phyloP scores from a whole-genome alignment of 2,888 invertebrate species.

The Leptura quadrifasciata region DNA sequence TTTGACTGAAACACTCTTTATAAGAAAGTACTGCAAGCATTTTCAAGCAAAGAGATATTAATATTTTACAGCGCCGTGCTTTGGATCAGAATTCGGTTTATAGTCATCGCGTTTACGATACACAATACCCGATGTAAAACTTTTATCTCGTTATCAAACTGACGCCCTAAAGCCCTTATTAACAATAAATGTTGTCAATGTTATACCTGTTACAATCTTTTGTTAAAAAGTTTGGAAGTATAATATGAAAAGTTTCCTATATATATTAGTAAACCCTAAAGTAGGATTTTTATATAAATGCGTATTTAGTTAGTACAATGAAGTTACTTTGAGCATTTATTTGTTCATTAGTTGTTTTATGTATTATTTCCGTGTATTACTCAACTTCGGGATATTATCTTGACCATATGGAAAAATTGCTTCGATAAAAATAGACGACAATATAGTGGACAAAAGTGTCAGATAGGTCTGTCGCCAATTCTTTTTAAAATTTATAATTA shows the following conservation, averaged over 20 bases:
- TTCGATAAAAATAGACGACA: too few species aligned
- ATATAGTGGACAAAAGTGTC: too few species aligned
- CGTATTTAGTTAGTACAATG: neutral
- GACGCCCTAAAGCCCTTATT: slow-evolving; percentile 25
- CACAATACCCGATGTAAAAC: slow-evolving; percentile 47
- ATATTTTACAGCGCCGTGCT: slow-evolving; percentile 49
- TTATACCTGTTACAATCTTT: slow-evolving; percentile 10
- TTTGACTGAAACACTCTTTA: neutral
- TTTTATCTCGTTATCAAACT: slow-evolving; percentile 47
- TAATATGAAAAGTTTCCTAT: neutral
- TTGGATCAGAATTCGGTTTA: slow-evolving; percentile 54
- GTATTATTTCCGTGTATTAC: too few species aligned
- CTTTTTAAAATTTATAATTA: too few species aligned
- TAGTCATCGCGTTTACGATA: slow-evolving; percentile 51
- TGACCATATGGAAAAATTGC: too few species aligned
- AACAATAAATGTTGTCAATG: slow-evolving; percentile 26
- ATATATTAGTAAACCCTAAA: neutral
- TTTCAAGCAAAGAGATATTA: slow-evolving; percentile 40
- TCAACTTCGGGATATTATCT: too few species aligned
- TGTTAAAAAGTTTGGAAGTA: slow-evolving; percentile 23
- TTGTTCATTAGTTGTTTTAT: too few species aligned
- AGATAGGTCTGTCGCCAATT: too few species aligned
- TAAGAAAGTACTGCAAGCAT: neutral
- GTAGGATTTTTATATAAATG: neutral
- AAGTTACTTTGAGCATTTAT: neutral